Percentiles rank a stretch among this genome's conserved stretches.
These are phyloP conservation scores for Tetranychus piercei DNA, from an alignment of 2,888 invertebrate species.

Conservation along the genomic window DNA sequence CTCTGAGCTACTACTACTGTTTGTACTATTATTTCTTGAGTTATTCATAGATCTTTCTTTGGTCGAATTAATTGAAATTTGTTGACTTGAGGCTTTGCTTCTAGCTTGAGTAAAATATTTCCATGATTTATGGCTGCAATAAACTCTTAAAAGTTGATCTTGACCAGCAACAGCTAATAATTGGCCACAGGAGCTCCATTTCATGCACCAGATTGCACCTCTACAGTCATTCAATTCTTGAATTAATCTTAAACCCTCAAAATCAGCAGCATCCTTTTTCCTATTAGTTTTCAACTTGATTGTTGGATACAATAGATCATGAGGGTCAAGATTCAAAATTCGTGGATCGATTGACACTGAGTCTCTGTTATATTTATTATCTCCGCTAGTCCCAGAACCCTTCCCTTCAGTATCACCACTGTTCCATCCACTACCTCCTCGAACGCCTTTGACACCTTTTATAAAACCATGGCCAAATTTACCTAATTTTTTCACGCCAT, in stretches of 20 bases:
- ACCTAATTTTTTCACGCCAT: conserved; percentile 14
- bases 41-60: conserved; percentile 21
- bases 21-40: conserved; percentile 12
- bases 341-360: neutral
- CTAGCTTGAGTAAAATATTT: conserved; percentile 86
- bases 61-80: conserved; percentile 22
- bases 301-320: conserved; percentile 11
- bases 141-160: conserved; percentile 77
- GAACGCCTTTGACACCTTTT: conserved; percentile 17
- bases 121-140: conserved; percentile 78
- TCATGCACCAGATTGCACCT: conserved; percentile 92
- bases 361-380: neutral
- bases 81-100: conserved; percentile 42
- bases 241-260: conserved; percentile 71
- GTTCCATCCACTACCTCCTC: neutral
- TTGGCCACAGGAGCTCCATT: conserved; percentile 85
- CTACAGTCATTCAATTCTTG: conserved; percentile 47
- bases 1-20: conserved; percentile 3
- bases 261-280: conserved; percentile 42
- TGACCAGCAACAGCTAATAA: conserved; percentile 91
- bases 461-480: conserved; percentile 19
- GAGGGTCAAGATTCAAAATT: conserved; percentile 5
- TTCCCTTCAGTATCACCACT: neutral
- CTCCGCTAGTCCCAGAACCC: neutral
- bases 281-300: conserved; percentile 21